A percentile compares a stretch with the other conserved stretches of the same genome.
Evolutionary conservation across 1,140 invertebrate species (phyloP).

Genomic region (Drosophila malerkotliana): DNA sequence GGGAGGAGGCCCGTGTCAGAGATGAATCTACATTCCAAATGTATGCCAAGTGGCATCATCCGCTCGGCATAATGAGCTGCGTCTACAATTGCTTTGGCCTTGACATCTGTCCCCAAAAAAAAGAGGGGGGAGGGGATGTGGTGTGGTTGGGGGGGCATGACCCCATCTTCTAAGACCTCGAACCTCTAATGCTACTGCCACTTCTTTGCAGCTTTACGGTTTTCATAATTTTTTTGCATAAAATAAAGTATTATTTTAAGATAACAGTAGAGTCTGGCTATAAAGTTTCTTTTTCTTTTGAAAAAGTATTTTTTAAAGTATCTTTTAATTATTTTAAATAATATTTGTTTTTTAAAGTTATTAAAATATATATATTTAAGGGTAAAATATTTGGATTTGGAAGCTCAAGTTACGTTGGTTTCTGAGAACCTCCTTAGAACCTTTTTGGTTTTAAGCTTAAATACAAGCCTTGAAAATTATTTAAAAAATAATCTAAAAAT

Average conservation of each 20-base stretch:
- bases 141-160: background rate
- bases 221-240: conserved; percentile 59
- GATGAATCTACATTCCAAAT: conserved; percentile 56
- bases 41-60: conserved; percentile 76
- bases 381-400: too few species aligned
- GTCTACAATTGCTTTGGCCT: conserved; percentile 70
- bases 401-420: too few species aligned
- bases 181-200: too few species aligned
- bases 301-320: too few species aligned
- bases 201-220: conserved; percentile 17
- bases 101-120: conserved; percentile 38
- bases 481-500: background rate
- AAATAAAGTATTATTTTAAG: conserved; percentile 35
- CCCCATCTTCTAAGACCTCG: background rate
- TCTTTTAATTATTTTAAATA: too few species aligned
- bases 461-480: background rate
- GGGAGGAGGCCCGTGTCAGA: conserved; percentile 4
- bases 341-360: too few species aligned
- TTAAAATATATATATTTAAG: too few species aligned
- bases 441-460: background rate
- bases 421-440: too few species aligned
- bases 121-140: too few species aligned
- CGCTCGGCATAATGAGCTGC: conserved; percentile 77
- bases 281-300: background rate
- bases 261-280: conserved; percentile 26